Evolutionary conservation across 1,140 invertebrate genomes (phyloP).

Genomic region (Microplitis demolitor): DNA sequence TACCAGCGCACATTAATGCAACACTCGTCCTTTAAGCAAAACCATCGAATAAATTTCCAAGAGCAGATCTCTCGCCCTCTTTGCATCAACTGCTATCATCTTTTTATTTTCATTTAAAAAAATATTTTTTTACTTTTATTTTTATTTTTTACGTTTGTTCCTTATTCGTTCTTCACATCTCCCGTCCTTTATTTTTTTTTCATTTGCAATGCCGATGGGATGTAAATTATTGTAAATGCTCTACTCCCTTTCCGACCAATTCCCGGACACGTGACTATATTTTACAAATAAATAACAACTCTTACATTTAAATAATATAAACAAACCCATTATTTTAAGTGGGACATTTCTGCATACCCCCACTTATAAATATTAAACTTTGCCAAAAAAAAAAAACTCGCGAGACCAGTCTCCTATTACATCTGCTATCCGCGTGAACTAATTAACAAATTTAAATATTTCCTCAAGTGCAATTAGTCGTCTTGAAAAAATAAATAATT

Average conservation of each 20-base stretch:
- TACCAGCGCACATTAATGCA: conserved; percentile 1
- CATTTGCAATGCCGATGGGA: conserved; percentile 17
- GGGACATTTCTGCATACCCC: too few relatives aligned
- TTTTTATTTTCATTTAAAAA: not conserved
- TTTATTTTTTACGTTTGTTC: not conserved
- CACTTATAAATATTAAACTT: too few relatives aligned
- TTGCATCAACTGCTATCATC: too few relatives aligned
- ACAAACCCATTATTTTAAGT: too few relatives aligned
- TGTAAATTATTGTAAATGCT: conserved; percentile 17
- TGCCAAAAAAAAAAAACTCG: too few relatives aligned
- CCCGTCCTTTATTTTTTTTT: not conserved
- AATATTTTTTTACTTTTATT: not conserved
- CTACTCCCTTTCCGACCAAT: not conserved
- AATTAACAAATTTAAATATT: too few relatives aligned
- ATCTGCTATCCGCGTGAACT: too few relatives aligned
- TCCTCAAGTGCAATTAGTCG: too few relatives aligned
- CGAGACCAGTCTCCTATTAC: too few relatives aligned
- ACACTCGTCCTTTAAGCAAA: not conserved
- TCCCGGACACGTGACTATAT: not conserved
- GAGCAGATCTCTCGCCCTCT: not conserved
- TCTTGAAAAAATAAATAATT: too few relatives aligned
- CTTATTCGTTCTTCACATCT: not conserved
- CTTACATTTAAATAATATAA: too few relatives aligned
- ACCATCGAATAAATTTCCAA: conserved; percentile 4
- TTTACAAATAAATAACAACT: not conserved